phyloP scores from a whole-genome alignment of 2,797 vertebrate species.

The Mus caroli region DNA sequence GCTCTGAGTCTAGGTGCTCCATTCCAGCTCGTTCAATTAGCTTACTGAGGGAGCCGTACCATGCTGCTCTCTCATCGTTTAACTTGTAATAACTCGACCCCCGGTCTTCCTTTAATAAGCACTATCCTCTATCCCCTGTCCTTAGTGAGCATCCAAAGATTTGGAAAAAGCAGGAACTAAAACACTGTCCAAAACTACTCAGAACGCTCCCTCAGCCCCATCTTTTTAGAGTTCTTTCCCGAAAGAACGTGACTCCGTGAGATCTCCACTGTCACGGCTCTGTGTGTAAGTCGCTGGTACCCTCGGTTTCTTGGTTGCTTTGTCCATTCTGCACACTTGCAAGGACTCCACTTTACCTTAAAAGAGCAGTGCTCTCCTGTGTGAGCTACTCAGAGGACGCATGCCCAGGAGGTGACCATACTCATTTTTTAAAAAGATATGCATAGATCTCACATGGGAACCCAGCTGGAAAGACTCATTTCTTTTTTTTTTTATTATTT shows the following conservation, averaged over 20 bases:
- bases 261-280: slow-evolving; percentile 30
- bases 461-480: slow-evolving; percentile 12
- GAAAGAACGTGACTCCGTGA: background rate
- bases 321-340: background rate
- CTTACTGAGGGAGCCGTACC: background rate
- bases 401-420: background rate
- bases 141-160: background rate
- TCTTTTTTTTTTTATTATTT: background rate
- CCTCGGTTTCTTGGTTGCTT: background rate
- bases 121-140: background rate
- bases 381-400: background rate
- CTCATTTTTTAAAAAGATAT: background rate
- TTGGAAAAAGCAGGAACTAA: slow-evolving; percentile 29
- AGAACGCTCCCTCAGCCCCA: background rate
- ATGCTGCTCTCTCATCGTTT: background rate
- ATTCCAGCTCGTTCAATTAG: background rate
- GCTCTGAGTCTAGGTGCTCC: background rate
- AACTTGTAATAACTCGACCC: background rate
- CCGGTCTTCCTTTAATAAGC: slow-evolving; percentile 32
- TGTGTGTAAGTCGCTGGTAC: background rate
- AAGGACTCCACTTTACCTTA: slow-evolving; percentile 14
- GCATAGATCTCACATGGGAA: background rate
- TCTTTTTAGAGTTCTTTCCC: slow-evolving; percentile 25
- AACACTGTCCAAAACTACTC: slow-evolving; percentile 24
- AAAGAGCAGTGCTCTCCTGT: background rate